phyloP scores from a whole-genome alignment of 1,140 invertebrate species.

The Brachionus rotundiformis region DNA sequence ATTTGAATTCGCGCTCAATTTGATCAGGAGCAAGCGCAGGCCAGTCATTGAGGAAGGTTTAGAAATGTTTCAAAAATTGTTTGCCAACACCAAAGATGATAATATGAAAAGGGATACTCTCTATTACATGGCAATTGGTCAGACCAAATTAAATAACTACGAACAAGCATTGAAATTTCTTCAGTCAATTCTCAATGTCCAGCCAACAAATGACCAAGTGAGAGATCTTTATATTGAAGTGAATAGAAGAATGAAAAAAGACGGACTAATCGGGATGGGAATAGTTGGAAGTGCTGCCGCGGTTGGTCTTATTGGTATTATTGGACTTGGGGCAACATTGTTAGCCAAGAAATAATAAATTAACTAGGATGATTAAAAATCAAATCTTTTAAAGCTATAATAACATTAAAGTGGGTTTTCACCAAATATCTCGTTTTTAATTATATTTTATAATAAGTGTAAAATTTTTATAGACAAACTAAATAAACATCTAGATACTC shows the following conservation, averaged over 20 bases:
- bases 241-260: conserved; percentile 40
- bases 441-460: neutral
- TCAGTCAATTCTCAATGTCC: conserved; percentile 35
- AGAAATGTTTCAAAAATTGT: conserved; percentile 16
- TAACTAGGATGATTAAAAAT: neutral
- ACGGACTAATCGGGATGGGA: conserved; percentile 43
- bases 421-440: conserved; percentile 9
- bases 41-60: conserved; percentile 30
- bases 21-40: conserved; percentile 16
- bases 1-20: conserved; percentile 50
- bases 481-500: no score
- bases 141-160: conserved; percentile 44
- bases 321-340: conserved; percentile 25
- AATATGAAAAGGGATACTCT: conserved; percentile 49
- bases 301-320: conserved; percentile 29
- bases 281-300: conserved; percentile 47
- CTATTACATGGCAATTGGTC: conserved; percentile 49
- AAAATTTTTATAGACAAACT: neutral
- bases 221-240: conserved; percentile 28
- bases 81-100: conserved; percentile 29
- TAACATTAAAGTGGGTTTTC: no score
- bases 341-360: conserved; percentile 15
- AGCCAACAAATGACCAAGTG: conserved; percentile 49
- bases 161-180: conserved; percentile 46
- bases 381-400: no score